Evolutionary conservation across 2,888 invertebrate genomes (phyloP).

Genomic region (Choristoneura rosaceana): DNA sequence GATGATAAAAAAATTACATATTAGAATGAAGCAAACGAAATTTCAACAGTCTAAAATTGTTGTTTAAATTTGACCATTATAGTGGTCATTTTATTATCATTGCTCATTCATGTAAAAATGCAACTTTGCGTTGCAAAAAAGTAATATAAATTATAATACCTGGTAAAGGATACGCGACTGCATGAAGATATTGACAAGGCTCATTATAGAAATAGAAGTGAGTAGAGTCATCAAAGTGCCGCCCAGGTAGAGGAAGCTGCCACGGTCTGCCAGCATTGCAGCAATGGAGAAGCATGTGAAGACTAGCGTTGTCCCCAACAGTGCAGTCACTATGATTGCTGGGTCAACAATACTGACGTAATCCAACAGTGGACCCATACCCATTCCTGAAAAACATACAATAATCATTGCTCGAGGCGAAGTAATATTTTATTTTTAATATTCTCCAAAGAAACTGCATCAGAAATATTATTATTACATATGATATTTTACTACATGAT

Average conservation of each 20-base stretch:
- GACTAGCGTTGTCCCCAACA: constrained; percentile 93
- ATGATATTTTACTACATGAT: no score
- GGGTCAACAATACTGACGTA: constrained; percentile 93
- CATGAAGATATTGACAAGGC: constrained; percentile 94
- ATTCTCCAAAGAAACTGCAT: background rate
- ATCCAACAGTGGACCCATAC: constrained; percentile 94
- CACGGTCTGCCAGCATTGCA: constrained; percentile 93
- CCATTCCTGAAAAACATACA: constrained; percentile 87
- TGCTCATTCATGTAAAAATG: no score
- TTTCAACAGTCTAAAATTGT: no score
- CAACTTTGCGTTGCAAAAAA: no score
- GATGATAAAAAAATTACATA: no score
- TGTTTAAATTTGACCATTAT: no score
- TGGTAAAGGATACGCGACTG: constrained; percentile 92
- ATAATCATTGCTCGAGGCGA: background rate
- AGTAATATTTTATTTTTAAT: background rate
- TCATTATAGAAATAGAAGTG: constrained; percentile 91
- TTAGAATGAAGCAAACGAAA: no score
- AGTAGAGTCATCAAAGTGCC: constrained; percentile 94
- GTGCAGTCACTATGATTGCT: constrained; percentile 94
- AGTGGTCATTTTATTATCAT: no score
- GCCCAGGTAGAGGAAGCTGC: constrained; percentile 95
- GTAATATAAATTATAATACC: constrained; percentile 74
- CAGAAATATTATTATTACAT: background rate
- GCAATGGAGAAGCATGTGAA: constrained; percentile 97